Conservation (phyloP, 2,888 invertebrate species). For the Xestia xanthographa region DNA sequence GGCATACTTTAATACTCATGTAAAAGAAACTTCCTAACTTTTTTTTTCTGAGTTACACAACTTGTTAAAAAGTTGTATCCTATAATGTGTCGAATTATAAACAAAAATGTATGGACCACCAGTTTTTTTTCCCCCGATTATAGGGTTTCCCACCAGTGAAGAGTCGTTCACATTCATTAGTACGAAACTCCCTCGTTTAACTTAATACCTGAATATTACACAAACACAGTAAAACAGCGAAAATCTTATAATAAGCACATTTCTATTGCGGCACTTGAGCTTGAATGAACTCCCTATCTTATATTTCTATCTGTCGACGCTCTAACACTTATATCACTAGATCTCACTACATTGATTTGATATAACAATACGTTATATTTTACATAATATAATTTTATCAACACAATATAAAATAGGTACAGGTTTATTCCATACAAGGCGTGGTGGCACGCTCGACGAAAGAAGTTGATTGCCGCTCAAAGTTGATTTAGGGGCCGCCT, state of each 20-base stretch:
- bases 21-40: neutral
- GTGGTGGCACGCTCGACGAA: slow-evolving; percentile 22
- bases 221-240: slow-evolving; percentile 21
- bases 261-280: slow-evolving; percentile 44
- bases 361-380: slow-evolving; percentile 54
- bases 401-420: slow-evolving; percentile 9
- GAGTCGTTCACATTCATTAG: neutral
- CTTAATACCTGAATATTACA: neutral
- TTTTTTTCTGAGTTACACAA: too few relatives aligned
- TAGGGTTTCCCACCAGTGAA: neutral
- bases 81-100: neutral
- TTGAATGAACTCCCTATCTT: slow-evolving; percentile 14
- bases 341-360: slow-evolving; percentile 65
- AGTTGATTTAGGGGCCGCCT: neutral
- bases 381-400: slow-evolving; percentile 23
- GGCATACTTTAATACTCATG: neutral
- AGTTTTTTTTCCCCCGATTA: neutral
- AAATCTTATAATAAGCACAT: slow-evolving; percentile 29
- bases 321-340: slow-evolving; percentile 63
- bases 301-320: slow-evolving; percentile 30
- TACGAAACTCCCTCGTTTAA: neutral
- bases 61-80: neutral
- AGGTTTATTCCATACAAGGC: neutral
- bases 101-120: neutral
- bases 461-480: neutral